These are phyloP conservation scores for Achatina immaculata DNA, from an alignment of 1,140 invertebrate species.

Conservation along the genomic window DNA sequence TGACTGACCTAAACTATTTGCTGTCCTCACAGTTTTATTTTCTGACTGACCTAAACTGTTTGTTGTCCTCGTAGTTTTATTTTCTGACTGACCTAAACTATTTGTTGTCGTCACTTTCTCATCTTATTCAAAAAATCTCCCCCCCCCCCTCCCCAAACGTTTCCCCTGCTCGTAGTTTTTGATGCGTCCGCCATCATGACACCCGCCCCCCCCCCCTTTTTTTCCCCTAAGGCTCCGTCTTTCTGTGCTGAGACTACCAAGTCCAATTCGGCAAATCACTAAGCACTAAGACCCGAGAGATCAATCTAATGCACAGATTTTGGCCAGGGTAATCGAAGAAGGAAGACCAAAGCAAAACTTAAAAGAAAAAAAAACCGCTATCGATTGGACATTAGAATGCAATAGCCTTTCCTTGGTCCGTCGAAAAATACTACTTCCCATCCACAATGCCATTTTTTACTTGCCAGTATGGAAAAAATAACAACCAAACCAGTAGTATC, in stretches of 20 bases:
- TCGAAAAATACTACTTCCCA: not conserved
- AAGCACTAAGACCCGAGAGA: not conserved
- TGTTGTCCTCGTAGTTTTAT: too few relatives aligned
- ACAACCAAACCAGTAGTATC: too few relatives aligned
- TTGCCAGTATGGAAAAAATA: too few relatives aligned
- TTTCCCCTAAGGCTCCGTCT: not conserved
- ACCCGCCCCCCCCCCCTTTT: not conserved
- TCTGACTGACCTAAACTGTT: too few relatives aligned
- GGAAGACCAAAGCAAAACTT: too few relatives aligned
- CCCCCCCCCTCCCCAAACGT: not conserved
- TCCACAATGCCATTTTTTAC: too few relatives aligned
- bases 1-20: too few relatives aligned
- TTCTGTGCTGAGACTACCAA: not conserved
- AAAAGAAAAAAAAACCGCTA: not conserved
- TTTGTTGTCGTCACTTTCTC: too few relatives aligned
- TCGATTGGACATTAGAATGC: not conserved
- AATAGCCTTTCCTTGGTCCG: slow-evolving; percentile 1
- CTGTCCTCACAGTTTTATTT: too few relatives aligned
- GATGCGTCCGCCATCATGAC: not conserved
- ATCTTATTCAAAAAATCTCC: not conserved
- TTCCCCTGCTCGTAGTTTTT: not conserved
- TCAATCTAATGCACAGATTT: slow-evolving; percentile 1
- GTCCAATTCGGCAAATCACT: not conserved
- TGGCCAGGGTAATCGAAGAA: not conserved
- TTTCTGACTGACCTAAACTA: too few relatives aligned